Percentiles rank a stretch among this genome's conserved stretches.
These are phyloP conservation scores for Malurus elegans DNA, from an alignment of 2,113 vertebrate genomes.

Conservation along the genomic window DNA sequence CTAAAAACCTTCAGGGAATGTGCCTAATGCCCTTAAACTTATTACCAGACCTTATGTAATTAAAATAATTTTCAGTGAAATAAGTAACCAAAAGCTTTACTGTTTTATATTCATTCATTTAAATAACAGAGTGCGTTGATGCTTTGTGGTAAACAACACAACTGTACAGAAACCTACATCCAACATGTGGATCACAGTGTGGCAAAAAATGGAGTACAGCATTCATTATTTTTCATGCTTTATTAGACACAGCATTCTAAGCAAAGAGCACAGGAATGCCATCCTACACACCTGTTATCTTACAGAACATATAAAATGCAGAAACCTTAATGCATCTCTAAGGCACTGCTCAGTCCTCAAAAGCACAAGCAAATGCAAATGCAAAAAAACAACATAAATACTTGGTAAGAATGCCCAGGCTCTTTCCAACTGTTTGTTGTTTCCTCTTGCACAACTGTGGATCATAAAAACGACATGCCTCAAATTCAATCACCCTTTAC, in stretches of 20 bases:
- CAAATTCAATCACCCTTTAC: not conserved
- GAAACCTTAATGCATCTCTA: not conserved
- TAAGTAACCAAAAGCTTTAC: not conserved
- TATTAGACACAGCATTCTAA: not conserved
- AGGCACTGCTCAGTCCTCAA: not conserved
- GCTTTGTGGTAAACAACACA: not conserved
- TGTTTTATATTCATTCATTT: not conserved
- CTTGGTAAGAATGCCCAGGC: constrained; percentile 29
- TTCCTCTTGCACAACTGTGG: constrained; percentile 69
- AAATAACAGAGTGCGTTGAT: not conserved
- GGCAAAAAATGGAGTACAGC: not conserved
- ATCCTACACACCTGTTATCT: not conserved
- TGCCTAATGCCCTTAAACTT: not conserved
- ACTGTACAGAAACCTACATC: not conserved
- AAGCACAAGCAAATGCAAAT: constrained; percentile 20
- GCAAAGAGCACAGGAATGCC: not conserved
- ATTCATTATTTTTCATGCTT: not conserved
- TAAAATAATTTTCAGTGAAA: not conserved
- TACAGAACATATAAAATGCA: not conserved
- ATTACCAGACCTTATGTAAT: not conserved
- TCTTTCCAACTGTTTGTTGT: constrained; percentile 63
- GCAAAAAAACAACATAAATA: constrained; percentile 32
- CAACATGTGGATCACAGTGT: not conserved
- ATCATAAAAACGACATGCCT: constrained; percentile 64
- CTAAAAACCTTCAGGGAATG: not conserved